Conservation (phyloP, 2,113 vertebrate genomes). For the Nerophis ophidion region DNA sequence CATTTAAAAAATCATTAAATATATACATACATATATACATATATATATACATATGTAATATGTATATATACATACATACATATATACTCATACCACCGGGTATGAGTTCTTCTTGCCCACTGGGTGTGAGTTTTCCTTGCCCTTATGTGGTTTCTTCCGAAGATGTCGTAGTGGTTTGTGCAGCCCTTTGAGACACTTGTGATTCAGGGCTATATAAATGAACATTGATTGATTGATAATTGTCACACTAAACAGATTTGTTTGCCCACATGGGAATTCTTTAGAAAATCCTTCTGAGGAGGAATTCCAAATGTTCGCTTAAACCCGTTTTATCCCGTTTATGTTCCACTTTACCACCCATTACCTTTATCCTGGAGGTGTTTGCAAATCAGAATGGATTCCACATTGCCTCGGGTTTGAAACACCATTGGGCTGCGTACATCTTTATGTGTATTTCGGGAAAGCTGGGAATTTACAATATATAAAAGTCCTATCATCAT, state of each 20-base stretch:
- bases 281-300: slow-evolving; percentile 19
- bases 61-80: too few relatives aligned
- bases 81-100: fast-evolving
- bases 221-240: too few relatives aligned
- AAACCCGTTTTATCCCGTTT: slow-evolving; percentile 18
- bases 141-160: too few relatives aligned
- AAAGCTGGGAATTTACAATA: background rate
- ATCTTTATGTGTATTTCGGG: background rate
- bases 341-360: slow-evolving; percentile 37
- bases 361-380: slow-evolving; percentile 37
- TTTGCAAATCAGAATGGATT: slow-evolving; percentile 39
- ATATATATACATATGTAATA: too few relatives aligned
- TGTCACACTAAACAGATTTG: background rate
- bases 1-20: too few relatives aligned
- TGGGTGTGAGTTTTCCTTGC: too few relatives aligned
- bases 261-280: slow-evolving; percentile 13
- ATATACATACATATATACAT: too few relatives aligned
- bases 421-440: slow-evolving; percentile 21
- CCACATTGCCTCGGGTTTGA: slow-evolving; percentile 38
- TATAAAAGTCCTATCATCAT: background rate
- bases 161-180: too few relatives aligned
- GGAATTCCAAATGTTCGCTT: slow-evolving; percentile 8
- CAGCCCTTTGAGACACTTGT: too few relatives aligned
- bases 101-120: too few relatives aligned
- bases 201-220: too few relatives aligned